Evolutionary conservation across 2,797 vertebrate species (phyloP), one percentile per base, ranked within the genome.

Genomic region (Pristis pectinata): DNA sequence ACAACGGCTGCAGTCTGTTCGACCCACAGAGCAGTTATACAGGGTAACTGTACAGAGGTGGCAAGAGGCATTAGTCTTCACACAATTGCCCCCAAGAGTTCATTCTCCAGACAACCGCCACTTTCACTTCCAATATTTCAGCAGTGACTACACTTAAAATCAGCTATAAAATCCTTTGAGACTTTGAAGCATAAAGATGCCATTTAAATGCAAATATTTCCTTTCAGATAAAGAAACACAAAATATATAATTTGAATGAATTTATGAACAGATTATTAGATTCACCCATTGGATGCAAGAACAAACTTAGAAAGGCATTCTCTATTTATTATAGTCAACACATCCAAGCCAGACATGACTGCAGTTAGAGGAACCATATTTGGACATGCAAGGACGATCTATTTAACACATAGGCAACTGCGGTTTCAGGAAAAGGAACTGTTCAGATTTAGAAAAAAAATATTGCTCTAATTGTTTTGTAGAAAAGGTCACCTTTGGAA

Each of bases 11-110:
- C 99, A 99, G 96, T 99, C 99, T 0, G 96, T 97, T 0, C 98
- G 98, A 53, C 98, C 98, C 97, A 99, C 98, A 0, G 98, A 98
- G 96, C 99, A 99, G 97, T 99, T 98, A 95, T 99, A 99, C 95
- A 99, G 97, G 1, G 98, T 98, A 96, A 99, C 99, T 99, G 97
- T 92, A 93, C 95, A 95, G 95, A 0, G 34, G 87, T 0, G 61
- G 37, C n/a, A 11, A 67, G n/a, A 67, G 59, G n/a, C n/a, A 91
- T 67, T 91, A 87, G 3, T 41, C 59, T 19, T 67, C 61, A 67
- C n/a, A 91, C 59, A 67, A 24, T 41, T 67, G n/a, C n/a, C 37
- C n/a, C 8, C 0, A 61, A 91, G n/a, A 37, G 87, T 1, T 64
- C 59, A 87, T 59, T 30, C 83, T 53, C 53, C 83, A 87, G 49